A percentile compares a stretch with the other conserved stretches of the same genome.
Conservation (phyloP, 2,888 invertebrate species). For the Alsophila aescularia region DNA sequence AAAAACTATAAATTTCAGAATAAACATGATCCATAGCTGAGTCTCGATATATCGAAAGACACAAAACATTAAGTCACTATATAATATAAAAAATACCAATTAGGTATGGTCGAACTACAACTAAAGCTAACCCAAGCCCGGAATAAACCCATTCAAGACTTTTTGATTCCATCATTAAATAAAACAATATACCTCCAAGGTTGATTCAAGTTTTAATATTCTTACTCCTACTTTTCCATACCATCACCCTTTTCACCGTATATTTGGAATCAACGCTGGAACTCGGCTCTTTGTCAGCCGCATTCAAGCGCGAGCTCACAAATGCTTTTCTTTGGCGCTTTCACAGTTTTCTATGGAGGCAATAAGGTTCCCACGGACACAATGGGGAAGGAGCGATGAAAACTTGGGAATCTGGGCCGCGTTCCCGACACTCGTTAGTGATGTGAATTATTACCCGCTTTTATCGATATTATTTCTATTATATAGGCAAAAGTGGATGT, state of each 20-base stretch:
- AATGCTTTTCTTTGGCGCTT: conserved; percentile 82
- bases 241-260: conserved; percentile 28
- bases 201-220: background rate
- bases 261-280: conserved; percentile 63
- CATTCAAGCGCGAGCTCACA: conserved; percentile 74
- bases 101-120: too few relatives aligned
- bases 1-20: too few relatives aligned
- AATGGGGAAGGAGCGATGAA: conserved; percentile 81
- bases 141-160: too few relatives aligned
- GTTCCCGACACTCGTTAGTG: conserved; percentile 69
- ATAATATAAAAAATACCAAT: too few relatives aligned
- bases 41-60: too few relatives aligned
- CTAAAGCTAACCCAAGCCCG: too few relatives aligned
- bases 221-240: conserved; percentile 6
- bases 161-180: too few relatives aligned
- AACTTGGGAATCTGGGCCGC: conserved; percentile 82
- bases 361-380: conserved; percentile 84
- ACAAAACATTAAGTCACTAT: too few relatives aligned
- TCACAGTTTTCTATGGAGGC: conserved; percentile 81
- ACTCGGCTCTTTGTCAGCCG: conserved; percentile 68
- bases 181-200: too few relatives aligned
- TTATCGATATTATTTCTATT: conserved; percentile 43
- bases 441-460: conserved; percentile 36
- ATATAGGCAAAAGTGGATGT: background rate
- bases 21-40: too few relatives aligned